phyloP scores from a whole-genome alignment of 2,113 vertebrate species.

The Pelodiscus sinensis region DNA sequence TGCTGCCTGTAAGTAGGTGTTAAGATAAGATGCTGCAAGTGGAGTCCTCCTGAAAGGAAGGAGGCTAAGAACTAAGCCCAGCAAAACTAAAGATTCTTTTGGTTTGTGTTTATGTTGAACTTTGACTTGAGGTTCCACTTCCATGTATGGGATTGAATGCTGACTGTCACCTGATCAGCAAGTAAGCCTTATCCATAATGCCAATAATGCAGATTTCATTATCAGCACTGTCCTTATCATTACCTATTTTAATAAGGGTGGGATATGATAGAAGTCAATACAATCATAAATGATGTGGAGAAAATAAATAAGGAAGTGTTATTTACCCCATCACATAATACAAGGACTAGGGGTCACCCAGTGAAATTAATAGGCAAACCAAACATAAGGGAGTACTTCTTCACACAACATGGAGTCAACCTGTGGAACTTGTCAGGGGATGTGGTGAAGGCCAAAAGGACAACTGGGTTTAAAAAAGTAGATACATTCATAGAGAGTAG shows the following conservation, averaged over 20 bases:
- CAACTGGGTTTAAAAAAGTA: too few relatives aligned
- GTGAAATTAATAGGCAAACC: too few relatives aligned
- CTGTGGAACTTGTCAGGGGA: too few relatives aligned
- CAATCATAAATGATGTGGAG: too few relatives aligned
- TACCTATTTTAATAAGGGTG: background rate
- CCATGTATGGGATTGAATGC: background rate
- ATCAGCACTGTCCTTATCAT: background rate
- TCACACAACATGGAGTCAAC: too few relatives aligned
- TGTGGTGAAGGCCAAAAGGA: too few relatives aligned
- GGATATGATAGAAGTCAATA: background rate
- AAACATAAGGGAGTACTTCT: too few relatives aligned
- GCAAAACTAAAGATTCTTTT: background rate
- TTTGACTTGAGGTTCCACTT: background rate
- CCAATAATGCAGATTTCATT: background rate
- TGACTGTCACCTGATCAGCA: background rate
- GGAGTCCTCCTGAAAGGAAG: background rate
- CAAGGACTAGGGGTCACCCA: too few relatives aligned
- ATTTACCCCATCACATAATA: too few relatives aligned
- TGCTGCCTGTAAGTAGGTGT: background rate
- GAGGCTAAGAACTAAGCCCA: background rate
- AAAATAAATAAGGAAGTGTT: too few relatives aligned
- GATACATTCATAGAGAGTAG: too few relatives aligned
- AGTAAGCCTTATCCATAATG: background rate
- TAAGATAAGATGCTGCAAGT: background rate
- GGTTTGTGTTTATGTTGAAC: background rate